Percentiles rank a stretch among this genome's conserved stretches.
Conservation (phyloP, 2,888 invertebrate species). For the Norana najaformis region DNA sequence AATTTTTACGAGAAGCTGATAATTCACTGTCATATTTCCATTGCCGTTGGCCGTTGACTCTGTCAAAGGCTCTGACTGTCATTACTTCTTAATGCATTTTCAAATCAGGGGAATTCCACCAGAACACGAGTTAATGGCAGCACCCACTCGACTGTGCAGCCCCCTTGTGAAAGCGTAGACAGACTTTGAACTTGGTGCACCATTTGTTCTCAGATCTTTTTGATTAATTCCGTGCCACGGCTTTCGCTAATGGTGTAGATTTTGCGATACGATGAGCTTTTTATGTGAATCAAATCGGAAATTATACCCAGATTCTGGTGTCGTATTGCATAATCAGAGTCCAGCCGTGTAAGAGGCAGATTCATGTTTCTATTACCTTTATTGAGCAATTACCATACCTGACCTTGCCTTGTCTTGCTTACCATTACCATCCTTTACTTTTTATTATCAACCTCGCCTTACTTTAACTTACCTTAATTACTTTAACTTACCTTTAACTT, state of each 20-base stretch:
- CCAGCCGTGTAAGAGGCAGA: not conserved
- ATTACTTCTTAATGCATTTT: too few relatives aligned
- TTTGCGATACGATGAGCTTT: not conserved
- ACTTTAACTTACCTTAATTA: not conserved
- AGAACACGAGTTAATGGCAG: too few relatives aligned
- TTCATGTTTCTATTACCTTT: not conserved
- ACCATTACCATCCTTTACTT: too few relatives aligned
- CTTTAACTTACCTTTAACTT: too few relatives aligned
- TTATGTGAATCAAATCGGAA: not conserved
- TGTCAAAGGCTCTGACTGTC: too few relatives aligned
- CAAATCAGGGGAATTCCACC: too few relatives aligned
- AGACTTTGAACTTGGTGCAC: not conserved
- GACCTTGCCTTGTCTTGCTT: not conserved
- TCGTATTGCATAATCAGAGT: not conserved
- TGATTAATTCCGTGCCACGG: not conserved
- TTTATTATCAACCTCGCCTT: not conserved
- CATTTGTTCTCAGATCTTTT: not conserved
- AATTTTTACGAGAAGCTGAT: too few relatives aligned
- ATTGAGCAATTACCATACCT: not conserved
- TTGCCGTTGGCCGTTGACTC: too few relatives aligned
- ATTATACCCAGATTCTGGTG: conserved; percentile 30
- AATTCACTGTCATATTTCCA: too few relatives aligned
- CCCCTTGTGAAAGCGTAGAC: not conserved
- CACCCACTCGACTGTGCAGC: not conserved
- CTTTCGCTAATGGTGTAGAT: not conserved